A percentile compares a stretch with the other conserved stretches of the same genome.
phyloP scores from a whole-genome alignment of 2,797 vertebrate species.

The Esox lucius region DNA sequence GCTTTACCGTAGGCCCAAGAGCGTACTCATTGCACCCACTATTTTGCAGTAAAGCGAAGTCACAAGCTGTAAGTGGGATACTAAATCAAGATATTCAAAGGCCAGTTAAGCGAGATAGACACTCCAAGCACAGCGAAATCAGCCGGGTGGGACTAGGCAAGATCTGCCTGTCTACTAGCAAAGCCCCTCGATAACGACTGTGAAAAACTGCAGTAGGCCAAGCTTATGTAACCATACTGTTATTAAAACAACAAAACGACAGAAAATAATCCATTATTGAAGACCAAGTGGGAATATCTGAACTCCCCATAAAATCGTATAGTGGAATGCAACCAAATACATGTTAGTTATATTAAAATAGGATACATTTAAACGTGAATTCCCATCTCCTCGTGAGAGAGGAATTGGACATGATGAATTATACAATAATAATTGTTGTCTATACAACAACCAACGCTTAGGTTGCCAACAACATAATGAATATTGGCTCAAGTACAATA shows the following conservation, averaged over 20 bases:
- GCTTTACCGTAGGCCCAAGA: constrained; percentile 14
- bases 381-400: background rate
- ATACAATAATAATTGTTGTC: constrained; percentile 1
- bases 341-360: constrained; percentile 1
- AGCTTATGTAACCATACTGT: constrained; percentile 5
- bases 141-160: constrained; percentile 40
- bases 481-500: background rate
- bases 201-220: constrained; percentile 3
- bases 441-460: constrained; percentile 1
- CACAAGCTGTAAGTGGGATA: constrained; percentile 36
- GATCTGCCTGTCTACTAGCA: constrained; percentile 32
- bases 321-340: background rate
- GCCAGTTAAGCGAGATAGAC: constrained; percentile 40
- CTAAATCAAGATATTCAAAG: constrained; percentile 42
- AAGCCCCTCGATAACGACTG: constrained; percentile 5
- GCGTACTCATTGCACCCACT: constrained; percentile 23
- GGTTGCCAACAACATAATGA: constrained; percentile 4
- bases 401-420: background rate
- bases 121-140: constrained; percentile 50
- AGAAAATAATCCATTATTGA: background rate
- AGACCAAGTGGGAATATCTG: background rate
- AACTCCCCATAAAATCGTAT: background rate
- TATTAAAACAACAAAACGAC: background rate
- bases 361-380: background rate
- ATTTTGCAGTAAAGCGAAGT: constrained; percentile 55